Base-by-base conservation (phyloP, 2,797 vertebrate genomes). In the Aulostomus chinensis region DNA sequence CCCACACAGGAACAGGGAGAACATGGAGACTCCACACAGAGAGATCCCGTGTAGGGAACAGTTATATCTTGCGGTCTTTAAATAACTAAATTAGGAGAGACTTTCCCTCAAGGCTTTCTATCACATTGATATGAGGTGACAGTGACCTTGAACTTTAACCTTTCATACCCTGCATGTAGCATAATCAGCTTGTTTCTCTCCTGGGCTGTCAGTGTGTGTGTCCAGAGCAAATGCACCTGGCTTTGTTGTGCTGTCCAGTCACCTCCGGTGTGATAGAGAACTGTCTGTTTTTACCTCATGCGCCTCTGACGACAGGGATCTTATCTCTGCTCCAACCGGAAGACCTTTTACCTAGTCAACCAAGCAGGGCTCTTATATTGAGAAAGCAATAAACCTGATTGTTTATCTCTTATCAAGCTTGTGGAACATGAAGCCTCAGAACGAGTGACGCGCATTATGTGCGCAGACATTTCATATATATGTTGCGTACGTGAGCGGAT, bases 171-270 rank as follows among this genome's bases (percentile, higher is more conserved):
- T n/a, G 34, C 35, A 62, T 21, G 13, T 35, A 39, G 51, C 38
- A 25, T 35, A 28, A 68, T 54, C 59, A 33, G 56, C 20, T 31
- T 32, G 7, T 31, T 56, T 67, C 4, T 13, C 33, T 40, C 42
- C 29, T 43, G 61, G n/a, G n/a, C n/a, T n/a, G n/a, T 54, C 59
- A 16, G 22, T 14, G 36, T 31, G 14, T 18, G n/a, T 29, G 32
- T 47, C 15, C 36, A 50, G 40, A 74, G 83, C 49, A 76, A 86
- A 68, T 35, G 9, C 52, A 22, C 62, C 68, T 80, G 77, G 50
- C 40, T 69, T 61, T 57, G 65, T 37, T 48, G 46, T 48, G 46
- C 60, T 36, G 39, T 38, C 37, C 16, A 3, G 5, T 26, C 1
- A 48, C 45, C 54, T 61, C 30, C 13, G 40, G 18, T 16, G 46